Percentiles rank a stretch among this genome's conserved stretches.
These are phyloP conservation scores for Amorpha juglandis DNA, from an alignment of 2,888 invertebrate species.

Conservation along the genomic window DNA sequence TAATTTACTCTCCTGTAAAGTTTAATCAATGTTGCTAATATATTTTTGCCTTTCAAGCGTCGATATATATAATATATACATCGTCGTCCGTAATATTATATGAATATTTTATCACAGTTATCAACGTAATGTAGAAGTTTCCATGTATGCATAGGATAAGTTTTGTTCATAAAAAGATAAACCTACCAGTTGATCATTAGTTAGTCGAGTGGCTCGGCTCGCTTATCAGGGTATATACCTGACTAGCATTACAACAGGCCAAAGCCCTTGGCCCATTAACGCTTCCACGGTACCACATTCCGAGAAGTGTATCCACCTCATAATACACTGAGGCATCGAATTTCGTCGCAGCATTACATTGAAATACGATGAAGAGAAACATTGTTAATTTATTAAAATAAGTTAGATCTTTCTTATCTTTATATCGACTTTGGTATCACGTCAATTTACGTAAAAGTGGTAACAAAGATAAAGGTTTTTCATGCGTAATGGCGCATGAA, in stretches of 20 bases:
- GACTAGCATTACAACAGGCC: slow-evolving; percentile 51
- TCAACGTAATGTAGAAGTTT: background rate
- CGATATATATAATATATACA: too few species aligned
- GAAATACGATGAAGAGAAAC: background rate
- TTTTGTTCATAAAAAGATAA: slow-evolving; percentile 37
- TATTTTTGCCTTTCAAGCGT: too few species aligned
- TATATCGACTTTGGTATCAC: too few species aligned
- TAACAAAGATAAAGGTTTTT: too few species aligned
- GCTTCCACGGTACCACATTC: slow-evolving; percentile 32
- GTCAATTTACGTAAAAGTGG: too few species aligned
- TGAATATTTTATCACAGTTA: background rate
- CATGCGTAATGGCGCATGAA: too few species aligned
- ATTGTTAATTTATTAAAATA: background rate
- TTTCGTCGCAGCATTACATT: slow-evolving; percentile 10
- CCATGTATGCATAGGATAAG: slow-evolving; percentile 30
- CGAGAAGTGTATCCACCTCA: slow-evolving; percentile 21
- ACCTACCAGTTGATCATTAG: slow-evolving; percentile 35
- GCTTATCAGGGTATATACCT: slow-evolving; percentile 50
- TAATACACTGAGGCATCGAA: slow-evolving; percentile 12
- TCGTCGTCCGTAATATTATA: too few species aligned
- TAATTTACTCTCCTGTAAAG: too few species aligned
- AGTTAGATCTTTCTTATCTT: background rate
- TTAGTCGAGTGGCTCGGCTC: slow-evolving; percentile 42
- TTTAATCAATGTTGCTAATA: too few species aligned
- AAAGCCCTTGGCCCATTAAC: slow-evolving; percentile 60